Evolutionary conservation across 2,113 vertebrate genomes (phyloP), one percentile per base, ranked within the genome.

Genomic region (Pontoporia blainvillei): DNA sequence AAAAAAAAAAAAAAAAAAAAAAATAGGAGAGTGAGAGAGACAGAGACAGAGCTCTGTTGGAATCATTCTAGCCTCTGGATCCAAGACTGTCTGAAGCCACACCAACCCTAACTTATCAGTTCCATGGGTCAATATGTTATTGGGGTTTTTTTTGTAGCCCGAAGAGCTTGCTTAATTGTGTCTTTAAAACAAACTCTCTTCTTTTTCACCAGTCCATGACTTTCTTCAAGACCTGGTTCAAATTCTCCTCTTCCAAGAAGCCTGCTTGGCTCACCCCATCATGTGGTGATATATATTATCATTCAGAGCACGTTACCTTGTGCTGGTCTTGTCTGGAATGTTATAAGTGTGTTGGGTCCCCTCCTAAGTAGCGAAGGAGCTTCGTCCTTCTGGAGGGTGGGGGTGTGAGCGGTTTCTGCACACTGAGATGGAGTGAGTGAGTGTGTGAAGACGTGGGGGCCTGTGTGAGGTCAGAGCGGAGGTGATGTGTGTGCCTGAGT

Each of bases 191-290:
- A 34, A 66, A 21, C 23, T 39, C 34, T 83, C 34, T 67, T 62
- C 36, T 7, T 91, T 78, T 87, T 90, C n/a, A 76, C 59, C 6
- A 59, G 39, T 83, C 29, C 41, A 39, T 5, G 41, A 61, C 20
- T 76, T 69, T 87, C 44, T 73, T 86, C 2, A 64, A 81, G 54
- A 88, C 73, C 27, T 41, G 44, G 29, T 8, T 86, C 59, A 36
- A 73, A 61, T 59, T 79, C 81, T 87, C 59, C 11, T 93, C 54
- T 78, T 90, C 39, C 29, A 87, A 79, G 95, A 92, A 86, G 59
- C 36, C 73, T 90, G 59, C 62, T 76, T 46, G n/a, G 12, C 9
- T 59, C 10, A 39, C 15, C 20, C 46, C 49, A 10, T 66, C n/a
- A 12, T 8, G 0, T 14, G 57, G n/a, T 8, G 39, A 21, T 27